Evolutionary conservation across 2,113 vertebrate genomes (phyloP), one percentile per base, ranked within the genome.

Genomic region (Saimiri boliviensis): DNA sequence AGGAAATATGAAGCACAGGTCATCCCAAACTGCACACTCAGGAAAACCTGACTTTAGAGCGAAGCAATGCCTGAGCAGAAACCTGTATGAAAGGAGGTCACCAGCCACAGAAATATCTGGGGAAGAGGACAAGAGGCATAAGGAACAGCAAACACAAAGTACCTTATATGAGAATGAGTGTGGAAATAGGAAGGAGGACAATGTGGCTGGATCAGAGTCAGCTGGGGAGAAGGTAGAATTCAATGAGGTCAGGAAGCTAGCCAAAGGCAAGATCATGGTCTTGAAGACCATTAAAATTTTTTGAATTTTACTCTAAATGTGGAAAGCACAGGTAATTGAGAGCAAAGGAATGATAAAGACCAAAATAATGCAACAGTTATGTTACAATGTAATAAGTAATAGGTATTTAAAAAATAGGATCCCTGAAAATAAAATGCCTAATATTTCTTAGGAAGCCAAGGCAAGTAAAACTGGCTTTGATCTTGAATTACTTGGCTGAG

Each of bases 1-100:
- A 96, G 96, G 96, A 96, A 98, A 97, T 95, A 91, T 81, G 97
- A 98, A 94, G 96, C 93, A 95, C 27, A 89, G 60, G 70, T 94
- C 96, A 96, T 63, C 45, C n/a, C 93, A 97, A 95, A 92, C 73
- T 97, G 40, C 35, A 97, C 4, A 92, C 87, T 97, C 71, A 92
- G 63, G 49, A 35, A 66, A 93, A 94, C 77, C 35, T 93, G 79
- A 54, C 56, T 91, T 86, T 25, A 81, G 35, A 45, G 52, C 7
- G 30, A 60, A 92, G 49, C 16, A 19, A 63, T 45, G 5, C 47
- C 66, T 68, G 30, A 93, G 81, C 35, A 87, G 70, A 91, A 96
- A 49, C 2, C 7, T 71, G 35, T 6, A 11, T 11, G 13, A 40
- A 93, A 87, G 58, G 35, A 92, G n/a, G 49, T 8, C 23, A 52